These are phyloP conservation scores for Conchocele bisecta DNA, from an alignment of 2,888 invertebrate genomes.

Conservation along the genomic window DNA sequence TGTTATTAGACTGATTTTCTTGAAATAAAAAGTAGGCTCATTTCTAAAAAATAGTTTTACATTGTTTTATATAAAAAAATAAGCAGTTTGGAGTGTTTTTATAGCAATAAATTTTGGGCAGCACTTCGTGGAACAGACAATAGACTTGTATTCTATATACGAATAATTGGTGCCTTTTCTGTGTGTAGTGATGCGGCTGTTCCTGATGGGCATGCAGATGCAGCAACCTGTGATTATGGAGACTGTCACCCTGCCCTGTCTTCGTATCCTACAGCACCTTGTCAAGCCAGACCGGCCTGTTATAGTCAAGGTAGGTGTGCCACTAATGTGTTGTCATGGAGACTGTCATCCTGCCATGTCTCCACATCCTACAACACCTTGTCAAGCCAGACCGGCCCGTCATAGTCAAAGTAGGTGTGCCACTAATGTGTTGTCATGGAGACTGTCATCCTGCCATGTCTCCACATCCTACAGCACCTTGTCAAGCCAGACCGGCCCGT, in stretches of 20 bases:
- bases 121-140: too few species aligned
- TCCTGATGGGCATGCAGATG: conserved; percentile 87
- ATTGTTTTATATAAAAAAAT: too few species aligned
- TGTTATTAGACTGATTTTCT: too few species aligned
- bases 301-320: conserved; percentile 33
- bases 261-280: conserved; percentile 89
- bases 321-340: conserved; percentile 87
- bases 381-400: conserved; percentile 84
- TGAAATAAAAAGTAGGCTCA: too few species aligned
- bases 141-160: too few species aligned
- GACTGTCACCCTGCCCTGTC: conserved; percentile 94
- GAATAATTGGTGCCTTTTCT: neutral
- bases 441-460: conserved; percentile 94
- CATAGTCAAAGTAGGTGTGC: conserved; percentile 30
- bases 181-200: conserved; percentile 89
- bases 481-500: conserved; percentile 84
- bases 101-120: too few species aligned
- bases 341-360: conserved; percentile 94
- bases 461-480: conserved; percentile 89
- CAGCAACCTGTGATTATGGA: conserved; percentile 92
- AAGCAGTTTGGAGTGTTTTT: too few species aligned
- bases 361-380: conserved; percentile 89
- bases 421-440: too few species aligned
- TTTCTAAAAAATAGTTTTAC: too few species aligned
- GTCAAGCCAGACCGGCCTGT: conserved; percentile 84